A percentile compares a stretch with the other conserved stretches of the same genome.
phyloP scores from a whole-genome alignment of 2,797 vertebrate genomes.

The Huso huso region DNA sequence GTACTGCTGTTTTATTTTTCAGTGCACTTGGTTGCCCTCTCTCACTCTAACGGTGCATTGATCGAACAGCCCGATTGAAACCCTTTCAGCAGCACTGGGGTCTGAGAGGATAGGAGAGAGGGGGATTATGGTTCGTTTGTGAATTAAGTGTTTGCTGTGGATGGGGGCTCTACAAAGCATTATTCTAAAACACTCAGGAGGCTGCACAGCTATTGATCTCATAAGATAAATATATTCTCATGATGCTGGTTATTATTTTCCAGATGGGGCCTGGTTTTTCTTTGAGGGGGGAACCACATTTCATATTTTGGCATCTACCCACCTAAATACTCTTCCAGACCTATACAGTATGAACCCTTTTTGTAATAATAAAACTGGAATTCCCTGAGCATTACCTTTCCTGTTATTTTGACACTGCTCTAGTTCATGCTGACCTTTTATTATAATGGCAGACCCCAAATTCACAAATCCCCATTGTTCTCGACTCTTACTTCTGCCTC shows the following conservation, averaged over 20 bases:
- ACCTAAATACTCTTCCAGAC: background rate
- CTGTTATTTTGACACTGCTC: conserved; percentile 5
- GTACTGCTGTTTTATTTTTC: background rate
- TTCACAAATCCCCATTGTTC: conserved; percentile 13
- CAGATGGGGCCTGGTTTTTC: background rate
- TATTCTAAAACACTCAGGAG: background rate
- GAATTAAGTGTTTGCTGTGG: conserved; percentile 8
- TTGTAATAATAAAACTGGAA: conserved; percentile 2
- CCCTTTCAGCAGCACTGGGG: background rate
- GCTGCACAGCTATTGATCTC: background rate
- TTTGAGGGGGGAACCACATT: background rate
- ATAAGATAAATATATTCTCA: background rate
- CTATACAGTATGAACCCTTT: background rate
- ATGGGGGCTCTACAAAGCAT: background rate
- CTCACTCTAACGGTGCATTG: background rate
- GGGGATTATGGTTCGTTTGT: conserved; percentile 1
- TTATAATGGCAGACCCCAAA: conserved; percentile 5
- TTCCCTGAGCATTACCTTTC: conserved; percentile 8
- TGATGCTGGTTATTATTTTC: background rate
- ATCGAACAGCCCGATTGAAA: background rate
- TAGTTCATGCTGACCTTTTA: conserved; percentile 13
- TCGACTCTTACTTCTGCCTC: conserved; percentile 12
- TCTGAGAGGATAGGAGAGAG: background rate
- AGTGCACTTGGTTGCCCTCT: background rate
- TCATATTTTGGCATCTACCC: too few relatives aligned